phyloP scores from a whole-genome alignment of 2,888 invertebrate species.

The Eurytoma adleriae region DNA sequence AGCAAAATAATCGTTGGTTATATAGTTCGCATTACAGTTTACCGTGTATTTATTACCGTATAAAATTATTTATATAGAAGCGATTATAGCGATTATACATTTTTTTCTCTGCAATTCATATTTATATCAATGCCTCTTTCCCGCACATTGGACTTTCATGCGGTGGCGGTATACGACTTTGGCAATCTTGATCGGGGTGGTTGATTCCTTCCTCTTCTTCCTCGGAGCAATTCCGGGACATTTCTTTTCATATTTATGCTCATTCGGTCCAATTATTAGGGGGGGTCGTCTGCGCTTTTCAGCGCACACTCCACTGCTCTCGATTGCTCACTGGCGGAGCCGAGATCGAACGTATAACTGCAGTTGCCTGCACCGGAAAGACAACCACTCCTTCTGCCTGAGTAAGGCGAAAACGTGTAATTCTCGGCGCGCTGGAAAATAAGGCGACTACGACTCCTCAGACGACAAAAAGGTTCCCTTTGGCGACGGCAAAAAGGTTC shows the following conservation, averaged over 20 bases:
- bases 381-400: slow-evolving; percentile 18
- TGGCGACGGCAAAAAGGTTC: slow-evolving; percentile 7
- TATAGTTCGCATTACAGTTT: no score
- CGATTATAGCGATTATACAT: no score
- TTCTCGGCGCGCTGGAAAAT: slow-evolving; percentile 42
- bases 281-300: slow-evolving; percentile 13
- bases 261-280: slow-evolving; percentile 58
- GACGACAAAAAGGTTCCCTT: slow-evolving; percentile 13
- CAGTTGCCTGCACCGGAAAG: slow-evolving; percentile 7
- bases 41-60: no score
- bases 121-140: background rate
- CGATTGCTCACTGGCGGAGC: background rate
- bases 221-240: slow-evolving; percentile 54
- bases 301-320: background rate
- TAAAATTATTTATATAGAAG: no score
- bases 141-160: background rate
- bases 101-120: background rate
- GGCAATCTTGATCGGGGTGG: slow-evolving; percentile 46
- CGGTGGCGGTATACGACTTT: slow-evolving; percentile 3
- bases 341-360: background rate
- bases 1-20: no score
- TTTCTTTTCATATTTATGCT: slow-evolving; percentile 59
- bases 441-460: slow-evolving; percentile 43
- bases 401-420: slow-evolving; percentile 43
- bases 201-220: background rate